Evolutionary conservation across 2,113 vertebrate genomes (phyloP).

Genomic region (Taurulus bubalis): DNA sequence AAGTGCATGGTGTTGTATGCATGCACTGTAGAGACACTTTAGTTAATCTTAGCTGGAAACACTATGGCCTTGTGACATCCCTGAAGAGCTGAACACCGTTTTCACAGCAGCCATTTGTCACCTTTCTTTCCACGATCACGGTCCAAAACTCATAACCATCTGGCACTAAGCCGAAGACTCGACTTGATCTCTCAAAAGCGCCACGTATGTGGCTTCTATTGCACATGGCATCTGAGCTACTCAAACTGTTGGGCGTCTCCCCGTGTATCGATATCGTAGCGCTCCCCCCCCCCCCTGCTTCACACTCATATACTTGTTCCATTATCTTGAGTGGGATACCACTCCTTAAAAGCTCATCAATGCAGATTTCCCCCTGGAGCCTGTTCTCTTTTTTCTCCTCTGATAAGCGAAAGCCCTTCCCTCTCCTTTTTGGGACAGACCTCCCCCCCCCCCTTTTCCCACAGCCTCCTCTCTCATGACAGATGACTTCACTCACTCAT

Average conservation of each 20-base stretch:
- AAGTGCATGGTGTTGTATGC: slow-evolving; percentile 12
- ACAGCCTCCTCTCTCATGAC: slow-evolving; percentile 55
- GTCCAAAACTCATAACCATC: slow-evolving; percentile 56
- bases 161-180: slow-evolving; percentile 49
- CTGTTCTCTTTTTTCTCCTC: background rate
- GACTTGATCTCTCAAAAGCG: slow-evolving; percentile 34
- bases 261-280: slow-evolving; percentile 19
- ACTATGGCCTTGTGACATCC: slow-evolving; percentile 33
- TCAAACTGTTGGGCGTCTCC: slow-evolving; percentile 24
- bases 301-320: slow-evolving; percentile 7
- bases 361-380: slow-evolving; percentile 37
- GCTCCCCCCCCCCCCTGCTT: background rate
- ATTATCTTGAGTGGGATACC: slow-evolving; percentile 57
- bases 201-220: slow-evolving; percentile 43
- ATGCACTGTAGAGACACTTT: background rate
- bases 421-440: slow-evolving; percentile 63
- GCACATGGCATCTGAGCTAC: slow-evolving; percentile 42
- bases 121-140: slow-evolving; percentile 39
- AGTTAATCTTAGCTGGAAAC: slow-evolving; percentile 11
- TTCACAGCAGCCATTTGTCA: slow-evolving; percentile 46
- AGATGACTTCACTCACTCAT: slow-evolving; percentile 76
- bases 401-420: slow-evolving; percentile 49
- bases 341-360: slow-evolving; percentile 64
- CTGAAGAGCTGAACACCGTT: slow-evolving; percentile 12
- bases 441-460: background rate